Base-by-base conservation (phyloP, 2,113 vertebrate genomes). In the Bubalus kerabau region DNA sequence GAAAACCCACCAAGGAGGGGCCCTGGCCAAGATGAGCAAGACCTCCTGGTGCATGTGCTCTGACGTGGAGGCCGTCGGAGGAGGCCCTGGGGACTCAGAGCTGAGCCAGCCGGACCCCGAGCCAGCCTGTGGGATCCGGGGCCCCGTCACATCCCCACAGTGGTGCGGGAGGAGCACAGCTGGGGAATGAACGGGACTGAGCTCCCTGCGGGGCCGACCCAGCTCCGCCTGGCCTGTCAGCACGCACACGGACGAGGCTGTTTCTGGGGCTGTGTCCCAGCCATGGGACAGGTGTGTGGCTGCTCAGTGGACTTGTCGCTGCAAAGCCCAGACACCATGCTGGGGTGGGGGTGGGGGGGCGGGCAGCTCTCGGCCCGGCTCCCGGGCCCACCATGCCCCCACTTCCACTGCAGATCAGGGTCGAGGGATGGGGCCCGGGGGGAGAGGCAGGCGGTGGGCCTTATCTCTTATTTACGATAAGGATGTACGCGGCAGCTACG, bases 381-480 rank as follows among this genome's bases (percentile, higher is more conserved):
- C 24, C 74, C 59, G 15, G 7, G 54, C 6, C 48, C 48, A 59
- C 28, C 87, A 17, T 1, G 14, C 40, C 36, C 56, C 48, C 3
- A 6, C 60, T 50, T 80, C 78, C 48, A 62, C 76, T 91, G n/a
- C 23, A 93, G 84, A 60, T 81, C 32, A 54, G 56, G 48, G 32
- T 3, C 21, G 6, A 57, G 60, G 57, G 24, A 64, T 1, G 1
- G 12, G 50, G 46, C 46, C 67, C 14, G 0, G 46, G 23, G 10
- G 26, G 30, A 50, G 28, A 57, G 67, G 32, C 11, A 16, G 59
- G 78, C 59, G 4, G n/a, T 64, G 90, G 91, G 28, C 88, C 82
- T 93, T 93, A 92, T 97, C 95, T 97, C 90, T 82, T 84, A 90
- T 89, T 81, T 82, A 86, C 23, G 87, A 96, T 80, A 97, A 94